phyloP scores from a whole-genome alignment of 2,113 vertebrate genomes.

The Cepphus grylle region DNA sequence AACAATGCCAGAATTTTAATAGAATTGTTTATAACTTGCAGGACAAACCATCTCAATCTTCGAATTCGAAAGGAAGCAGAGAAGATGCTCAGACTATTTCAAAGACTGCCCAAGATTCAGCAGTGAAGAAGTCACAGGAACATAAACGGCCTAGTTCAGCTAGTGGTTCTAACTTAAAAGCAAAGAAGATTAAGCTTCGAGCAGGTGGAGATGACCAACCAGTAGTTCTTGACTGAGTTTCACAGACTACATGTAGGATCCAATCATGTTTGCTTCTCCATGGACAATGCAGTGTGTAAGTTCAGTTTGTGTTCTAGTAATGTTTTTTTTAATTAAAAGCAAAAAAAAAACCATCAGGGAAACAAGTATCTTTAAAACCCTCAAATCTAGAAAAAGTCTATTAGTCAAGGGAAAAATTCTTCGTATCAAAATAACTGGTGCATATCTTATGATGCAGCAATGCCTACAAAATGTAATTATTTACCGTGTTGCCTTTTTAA shows the following conservation, averaged over 20 bases:
- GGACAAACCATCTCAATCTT: conserved; percentile 40
- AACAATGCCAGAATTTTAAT: neutral
- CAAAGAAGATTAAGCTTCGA: conserved; percentile 67
- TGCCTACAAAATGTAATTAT: neutral
- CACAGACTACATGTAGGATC: neutral
- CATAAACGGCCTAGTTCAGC: conserved; percentile 55
- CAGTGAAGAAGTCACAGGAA: conserved; percentile 68
- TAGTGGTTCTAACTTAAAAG: conserved; percentile 26
- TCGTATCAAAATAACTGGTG: neutral
- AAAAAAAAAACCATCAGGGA: neutral
- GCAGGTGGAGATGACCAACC: conserved; percentile 24
- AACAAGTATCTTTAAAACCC: neutral
- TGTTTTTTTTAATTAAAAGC: neutral
- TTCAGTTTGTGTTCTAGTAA: neutral
- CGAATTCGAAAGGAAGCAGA: neutral
- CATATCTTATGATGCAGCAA: neutral
- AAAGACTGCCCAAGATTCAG: neutral
- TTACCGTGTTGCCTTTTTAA: neutral
- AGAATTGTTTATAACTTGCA: conserved; percentile 11
- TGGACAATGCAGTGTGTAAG: neutral
- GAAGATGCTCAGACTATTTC: neutral
- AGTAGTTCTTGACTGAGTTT: conserved; percentile 36
- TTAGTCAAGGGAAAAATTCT: neutral
- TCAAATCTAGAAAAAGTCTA: neutral
- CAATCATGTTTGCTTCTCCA: neutral